Evolutionary conservation across 2,888 invertebrate genomes (phyloP), one percentile per base, ranked within the genome.

Genomic region (Acanthococcus lagerstroemiae): DNA sequence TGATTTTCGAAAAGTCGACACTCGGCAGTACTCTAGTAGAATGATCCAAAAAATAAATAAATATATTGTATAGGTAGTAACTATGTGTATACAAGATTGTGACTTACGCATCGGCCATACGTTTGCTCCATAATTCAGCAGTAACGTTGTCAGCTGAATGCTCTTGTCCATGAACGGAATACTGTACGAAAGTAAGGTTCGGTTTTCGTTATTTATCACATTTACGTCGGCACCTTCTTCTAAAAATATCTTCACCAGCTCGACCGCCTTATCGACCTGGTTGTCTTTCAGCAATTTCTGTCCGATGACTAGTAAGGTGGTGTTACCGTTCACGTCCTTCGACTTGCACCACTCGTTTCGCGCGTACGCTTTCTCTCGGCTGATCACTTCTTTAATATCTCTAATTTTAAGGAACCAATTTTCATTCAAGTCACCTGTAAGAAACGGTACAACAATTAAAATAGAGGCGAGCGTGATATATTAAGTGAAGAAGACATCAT

Each of bases 381-480:
- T 4, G 21, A 65, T 65, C 12, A 50, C 55, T 46, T 65, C 65
- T 24, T 55, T 46, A 19, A 65, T 65, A 12, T 26, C 54, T 24
- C 37, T 19, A 4, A 63, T 37, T 12, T 54, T 63, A 3, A 37
- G 24, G 9, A 24, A 37, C 63, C 63, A 63, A 37, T 54, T 63
- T 26, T 63, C 55, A 15, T 22, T 19, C 44, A 54, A 37, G 25
- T 24, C 25, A 22, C 26, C 63, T 74, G 72, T 68, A 69, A 70
- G 3, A 74, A 74, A 61, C 74, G 80, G 1, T 78, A n/a, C n/a
- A n/a, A n/a, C n/a, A n/a, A n/a, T n/a, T 80, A 70, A 70, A 72
- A 4, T n/a, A n/a, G n/a, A 73, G 82, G 68, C 80, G 80, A 67
- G 78, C 83, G 69, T 84, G 84, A 72, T 81, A 79, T 70, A 80